phyloP scores from a whole-genome alignment of 2,113 vertebrate genomes.

The Myxocyprinus asiaticus region DNA sequence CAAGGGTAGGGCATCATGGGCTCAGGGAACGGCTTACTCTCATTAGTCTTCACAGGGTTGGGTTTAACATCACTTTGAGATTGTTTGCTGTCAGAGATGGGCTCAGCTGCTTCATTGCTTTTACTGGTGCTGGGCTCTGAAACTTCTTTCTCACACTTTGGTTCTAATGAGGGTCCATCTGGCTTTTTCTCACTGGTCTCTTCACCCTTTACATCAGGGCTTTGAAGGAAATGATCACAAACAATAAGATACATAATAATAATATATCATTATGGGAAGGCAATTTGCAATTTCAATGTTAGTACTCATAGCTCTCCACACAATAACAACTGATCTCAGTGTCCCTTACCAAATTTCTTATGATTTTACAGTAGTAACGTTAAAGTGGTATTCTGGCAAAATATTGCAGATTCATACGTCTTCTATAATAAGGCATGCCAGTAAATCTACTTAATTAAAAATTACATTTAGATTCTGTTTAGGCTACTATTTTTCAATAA shows the following conservation, averaged over 20 bases:
- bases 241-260: neutral
- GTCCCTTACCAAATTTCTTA: no score
- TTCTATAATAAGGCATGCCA: no score
- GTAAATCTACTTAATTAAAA: no score
- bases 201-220: conserved; percentile 56
- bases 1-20: conserved; percentile 85
- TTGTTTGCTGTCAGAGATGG: conserved; percentile 3
- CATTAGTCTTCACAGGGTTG: neutral
- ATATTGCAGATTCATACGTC: no score
- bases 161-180: conserved; percentile 49
- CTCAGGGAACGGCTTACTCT: conserved; percentile 71
- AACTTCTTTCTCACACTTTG: conserved; percentile 45
- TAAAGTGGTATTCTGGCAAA: no score
- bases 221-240: conserved; percentile 4
- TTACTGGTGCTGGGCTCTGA: neutral
- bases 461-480: no score
- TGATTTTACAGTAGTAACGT: no score
- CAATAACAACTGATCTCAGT: no score
- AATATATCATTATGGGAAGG: neutral
- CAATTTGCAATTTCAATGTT: neutral
- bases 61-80: conserved; percentile 4
- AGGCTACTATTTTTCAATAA: no score
- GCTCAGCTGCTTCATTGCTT: conserved; percentile 44
- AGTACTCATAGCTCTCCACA: no score
- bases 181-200: conserved; percentile 63